Base-by-base conservation (phyloP, 2,888 invertebrate species). In the Tridacna gigas region DNA sequence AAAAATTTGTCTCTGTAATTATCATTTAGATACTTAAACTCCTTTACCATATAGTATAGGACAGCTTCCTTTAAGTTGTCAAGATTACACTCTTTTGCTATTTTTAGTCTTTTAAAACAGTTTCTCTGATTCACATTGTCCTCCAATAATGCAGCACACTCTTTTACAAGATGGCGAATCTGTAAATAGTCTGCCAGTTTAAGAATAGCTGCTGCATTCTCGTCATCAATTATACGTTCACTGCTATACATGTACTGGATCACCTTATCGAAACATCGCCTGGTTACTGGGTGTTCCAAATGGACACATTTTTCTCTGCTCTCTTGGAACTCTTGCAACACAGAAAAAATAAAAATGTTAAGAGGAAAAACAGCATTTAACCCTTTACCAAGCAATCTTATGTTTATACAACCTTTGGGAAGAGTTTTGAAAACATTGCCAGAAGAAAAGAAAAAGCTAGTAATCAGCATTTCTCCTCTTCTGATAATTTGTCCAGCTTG, bases 101-200 rank as follows among this genome's bases (percentile, higher is more conserved):
- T 61, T 37, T 71, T 71, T 22, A 71, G 48, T n/a, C 71, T n/a
- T 20, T 48, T 71, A 26, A 71, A 71, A n/a, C 71, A 71, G 20
- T 71, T 71, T 51, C 51, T 71, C 12, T 18, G 51, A 48, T 51
- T 26, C 7, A 71, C 22, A 26, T 47, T 71, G 20, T 13, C 22
- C 26, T 71, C 71, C 71, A 71, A 20, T 13, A 48, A 13, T 20
- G 51, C 22, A 18, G 71, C 71, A 71, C 51, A 47, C 47, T 71
- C 51, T 47, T 71, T 48, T 4, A 51, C 60, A 28, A 74, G 74
- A 47, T 74, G 74, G 9, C 60, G 74, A n/a, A 74, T 74, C 37
- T 74, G 74, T 74, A 74, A 26, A n/a, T 74, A 74, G 37, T 74
- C 74, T 22, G 74, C 74, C 37, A 74, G 26, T 45, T 74, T 60